Evolutionary conservation across 1,140 invertebrate species (phyloP), one percentile per base, ranked within the genome.

Genomic region (Streblospio benedicti): DNA sequence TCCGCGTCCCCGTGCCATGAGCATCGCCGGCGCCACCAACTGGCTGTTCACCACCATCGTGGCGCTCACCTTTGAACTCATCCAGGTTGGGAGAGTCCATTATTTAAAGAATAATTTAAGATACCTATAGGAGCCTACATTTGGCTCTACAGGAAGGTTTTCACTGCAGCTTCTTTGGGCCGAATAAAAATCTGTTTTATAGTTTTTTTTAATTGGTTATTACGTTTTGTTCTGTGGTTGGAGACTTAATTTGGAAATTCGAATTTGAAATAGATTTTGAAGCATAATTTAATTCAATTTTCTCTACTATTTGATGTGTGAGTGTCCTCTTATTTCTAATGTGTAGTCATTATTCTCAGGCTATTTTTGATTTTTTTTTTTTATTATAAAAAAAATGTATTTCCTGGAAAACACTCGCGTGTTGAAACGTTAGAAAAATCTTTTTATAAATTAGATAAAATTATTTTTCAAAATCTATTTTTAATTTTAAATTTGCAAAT

Each of bases 1-100:
- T 35, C 91, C 94, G n/a, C 81, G 93, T 67, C 91, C 93, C 28
- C 92, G 91, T 60, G 94, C 94, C 65, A 97, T 96, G 90, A 93
- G 91, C 61, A 93, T 97, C 67, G 91, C 93, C 27, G 92, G 94
- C 31, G 83, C 95, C 66, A 88, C 94, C 78, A 97, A 97, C 82
- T 63, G 57, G 57, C 38, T 63, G 2, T 63, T 32, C 18, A 63
- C 56, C 27, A n/a, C 33, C 38, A 18, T 63, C n/a, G 49, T 63
- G 16, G 57, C 47, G n/a, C 51, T 63, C 45, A 53, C 47, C 41
- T 59, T 63, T 53, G 57, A 59, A 44, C 18, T 60, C n/a, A 57
- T 63, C 4, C 61, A 63, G 57, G 61, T 63, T 23, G 33, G 38
- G 47, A 16, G 2, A 43, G n/a, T 38, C 28, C 12, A 12, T 41